phyloP scores from a whole-genome alignment of 2,888 invertebrate species.

The Choristoneura rosaceana region DNA sequence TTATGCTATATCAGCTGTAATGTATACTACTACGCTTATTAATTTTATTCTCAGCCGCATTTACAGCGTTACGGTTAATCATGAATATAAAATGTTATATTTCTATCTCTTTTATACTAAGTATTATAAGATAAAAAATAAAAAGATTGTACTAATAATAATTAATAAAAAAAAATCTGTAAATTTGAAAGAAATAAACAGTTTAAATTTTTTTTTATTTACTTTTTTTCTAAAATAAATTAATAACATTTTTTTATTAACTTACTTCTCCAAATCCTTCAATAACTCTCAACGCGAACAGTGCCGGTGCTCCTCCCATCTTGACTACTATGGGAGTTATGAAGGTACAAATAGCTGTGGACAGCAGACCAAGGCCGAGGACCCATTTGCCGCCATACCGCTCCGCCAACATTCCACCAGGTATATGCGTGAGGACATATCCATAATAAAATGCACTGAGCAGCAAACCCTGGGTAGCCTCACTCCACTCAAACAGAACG shows the following conservation, averaged over 20 bases:
- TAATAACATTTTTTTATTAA: neutral
- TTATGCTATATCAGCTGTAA: too few relatives aligned
- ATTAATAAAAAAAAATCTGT: too few relatives aligned
- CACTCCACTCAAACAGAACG: constrained; percentile 87
- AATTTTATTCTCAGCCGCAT: too few relatives aligned
- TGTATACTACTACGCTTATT: too few relatives aligned
- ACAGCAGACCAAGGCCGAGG: constrained; percentile 91
- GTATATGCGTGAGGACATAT: constrained; percentile 92
- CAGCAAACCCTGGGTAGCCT: constrained; percentile 90
- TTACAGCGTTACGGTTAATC: too few relatives aligned
- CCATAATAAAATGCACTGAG: constrained; percentile 94
- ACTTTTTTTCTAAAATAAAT: too few relatives aligned
- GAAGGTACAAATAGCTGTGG: constrained; percentile 92
- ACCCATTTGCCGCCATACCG: constrained; percentile 94
- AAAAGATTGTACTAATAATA: too few relatives aligned
- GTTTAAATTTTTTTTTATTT: too few relatives aligned
- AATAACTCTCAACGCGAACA: constrained; percentile 84
- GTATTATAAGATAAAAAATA: too few relatives aligned
- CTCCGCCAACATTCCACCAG: constrained; percentile 93
- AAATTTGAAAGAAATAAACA: too few relatives aligned
- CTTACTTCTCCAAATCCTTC: constrained; percentile 88
- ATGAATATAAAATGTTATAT: too few relatives aligned
- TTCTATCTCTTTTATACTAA: too few relatives aligned
- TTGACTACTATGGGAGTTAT: constrained; percentile 91
- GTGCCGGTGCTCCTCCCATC: constrained; percentile 80